Evolutionary conservation across 2,888 invertebrate species (phyloP), one percentile per base, ranked within the genome.

Genomic region (Fabriciana adippe): DNA sequence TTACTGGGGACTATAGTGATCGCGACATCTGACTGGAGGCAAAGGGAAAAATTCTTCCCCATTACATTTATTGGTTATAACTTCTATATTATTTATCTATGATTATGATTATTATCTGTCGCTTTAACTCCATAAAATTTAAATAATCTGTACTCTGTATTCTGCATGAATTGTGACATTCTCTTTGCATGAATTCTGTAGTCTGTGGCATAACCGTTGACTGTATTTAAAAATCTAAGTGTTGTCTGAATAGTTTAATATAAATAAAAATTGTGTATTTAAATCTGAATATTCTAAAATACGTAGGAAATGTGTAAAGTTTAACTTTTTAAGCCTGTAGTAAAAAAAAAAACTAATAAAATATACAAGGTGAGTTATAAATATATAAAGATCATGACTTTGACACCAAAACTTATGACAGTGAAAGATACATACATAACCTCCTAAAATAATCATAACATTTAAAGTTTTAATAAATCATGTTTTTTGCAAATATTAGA

Each of bases 401-500:
- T 57, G 16, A 41, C 35, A 41, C 35, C 35, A 41, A 41, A 41
- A 8, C 8, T 47, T 64, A 61, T 67, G 68, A 72, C 62, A 71
- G 64, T 69, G 69, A 71, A 67, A 68, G 57, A 69, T 67, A 72
- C 64, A 69, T 67, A 72, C 64, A 68, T 74, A 74, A 74, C 74
- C 74, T 73, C 48, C 21, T 3, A 54, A 15, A 53, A 50, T 35
- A 55, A 55, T 41, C 26, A 64, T 67, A 75, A 71, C 78, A 75
- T 72, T 73, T 74, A 70, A 70, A 16, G 71, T 68, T 62, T 35
- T 56, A 68, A 69, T 60, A 74, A 70, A 75, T 72, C 76, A 78
- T 75, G 75, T 73, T 72, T 68, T 64, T 75, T 78, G 82, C 78
- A 68, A 79, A 72, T 76, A 84, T 78, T 87, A 92, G 90, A 91